Base-by-base conservation (phyloP, 1,140 invertebrate genomes). In the Helicoverpa armigera region DNA sequence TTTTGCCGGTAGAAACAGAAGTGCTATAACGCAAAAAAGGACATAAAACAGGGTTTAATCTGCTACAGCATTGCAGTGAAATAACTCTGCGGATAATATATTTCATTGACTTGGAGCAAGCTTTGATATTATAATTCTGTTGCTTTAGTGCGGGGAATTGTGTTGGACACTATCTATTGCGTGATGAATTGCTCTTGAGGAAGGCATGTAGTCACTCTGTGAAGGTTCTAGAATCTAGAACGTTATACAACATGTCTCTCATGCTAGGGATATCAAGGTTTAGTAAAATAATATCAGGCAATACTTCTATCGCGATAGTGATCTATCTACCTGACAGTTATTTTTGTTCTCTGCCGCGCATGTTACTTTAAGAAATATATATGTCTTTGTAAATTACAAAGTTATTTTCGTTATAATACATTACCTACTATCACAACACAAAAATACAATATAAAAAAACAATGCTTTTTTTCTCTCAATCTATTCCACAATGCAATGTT, bases 111-210 rank as follows among this genome's bases (percentile, higher is more conserved):
- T 61, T 29, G 56, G 23, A 16, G 12, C 11, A 60, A 10, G 56
- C 10, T 11, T 60, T 60, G 56, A 61, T 61, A 61, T 61, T 29
- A 61, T 61, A 61, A 29, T 29, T 4, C 58, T 60, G 58, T 60
- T 31, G 23, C 58, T 61, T 29, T 12, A 61, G 23, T 5, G 23
- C 12, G 10, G 29, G 23, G 58, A 61, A 61, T 61, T 29, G 23
- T 12, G 23, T 29, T 7, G 23, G 23, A 61, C 58, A 29, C 58
- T 61, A 61, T 61, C 58, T 3, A 9, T 29, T 11, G 7, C 58
- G 29, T 61, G 58, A 61, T 61, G 29, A 61, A 61, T 31, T 3
- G 23, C 23, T 61, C 58, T 61, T 61, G 11, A 61, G 23, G 58
- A 61, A 61, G 23, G 11, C 58, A 29, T 31, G 58, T 5, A 13